phyloP scores from a whole-genome alignment of 2,797 vertebrate species.

The Tympanoctomys barrerae region DNA sequence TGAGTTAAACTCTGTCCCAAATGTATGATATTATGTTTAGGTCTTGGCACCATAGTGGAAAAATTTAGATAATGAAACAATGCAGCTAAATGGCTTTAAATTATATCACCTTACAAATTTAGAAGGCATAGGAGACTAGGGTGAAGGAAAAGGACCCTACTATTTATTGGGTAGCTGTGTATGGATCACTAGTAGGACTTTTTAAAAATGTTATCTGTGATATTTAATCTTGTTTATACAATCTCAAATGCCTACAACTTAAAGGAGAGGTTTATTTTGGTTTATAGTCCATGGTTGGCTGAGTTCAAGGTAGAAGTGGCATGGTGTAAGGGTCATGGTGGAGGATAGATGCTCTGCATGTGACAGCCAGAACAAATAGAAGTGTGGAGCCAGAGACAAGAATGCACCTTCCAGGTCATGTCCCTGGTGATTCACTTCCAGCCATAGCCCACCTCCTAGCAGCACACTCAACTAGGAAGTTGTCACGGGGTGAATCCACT shows the following conservation, averaged over 20 bases:
- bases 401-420: not conserved
- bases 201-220: not conserved
- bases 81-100: conserved; percentile 17
- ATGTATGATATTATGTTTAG: not conserved
- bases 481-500: not conserved
- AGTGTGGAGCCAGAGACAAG: not conserved
- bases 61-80: not conserved
- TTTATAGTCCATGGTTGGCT: not conserved
- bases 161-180: not conserved
- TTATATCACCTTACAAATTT: conserved; percentile 2
- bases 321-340: not conserved
- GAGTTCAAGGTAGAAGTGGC: not conserved
- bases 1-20: not conserved
- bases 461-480: not conserved
- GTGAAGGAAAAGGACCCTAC: not conserved
- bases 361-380: not conserved
- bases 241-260: not conserved
- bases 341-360: not conserved
- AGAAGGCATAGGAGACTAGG: not conserved
- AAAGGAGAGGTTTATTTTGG: too few species aligned
- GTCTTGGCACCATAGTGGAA: not conserved
- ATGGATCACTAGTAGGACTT: not conserved
- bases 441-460: not conserved
- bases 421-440: not conserved
- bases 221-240: not conserved